Base-by-base conservation (phyloP, 2,888 invertebrate genomes). In the Micropterix aruncella region DNA sequence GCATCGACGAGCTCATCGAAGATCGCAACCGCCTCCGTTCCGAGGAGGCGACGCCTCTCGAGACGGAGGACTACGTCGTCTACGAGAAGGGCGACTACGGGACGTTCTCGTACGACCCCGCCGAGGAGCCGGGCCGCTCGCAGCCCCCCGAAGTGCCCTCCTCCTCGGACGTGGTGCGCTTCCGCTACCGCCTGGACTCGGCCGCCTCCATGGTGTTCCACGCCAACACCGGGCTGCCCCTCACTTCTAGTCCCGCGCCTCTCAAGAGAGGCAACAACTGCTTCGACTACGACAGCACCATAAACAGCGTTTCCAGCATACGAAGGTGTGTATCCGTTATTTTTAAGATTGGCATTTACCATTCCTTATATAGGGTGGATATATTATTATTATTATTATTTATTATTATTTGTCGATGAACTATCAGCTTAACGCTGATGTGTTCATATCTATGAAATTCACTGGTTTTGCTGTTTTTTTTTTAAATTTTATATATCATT, bases 221-320 rank as follows among this genome's bases (percentile, higher is more conserved):
- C 60, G 74, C 80, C 18, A 73, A 80, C 53, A 88, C 87, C 12
- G 89, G 89, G 0, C 66, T 90, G 43, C 90, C 90, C 0, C 64
- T 89, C 39, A 87, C 88, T 1, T 89, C 89, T 36, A 89, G 88
- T 60, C 91, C 91, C 0, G 91, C 90, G 2, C 91, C 91, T 0
- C 63, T 87, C 48, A 66, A 88, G 39, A 72, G 83, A 42, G 84
- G 86, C 2, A 82, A 80, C 51, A 78, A 79, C 44, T 79, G 84
- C 56, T 90, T 91, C 60, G 88, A 87, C 58, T 91, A 83, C 56
- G 91, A 91, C 63, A 83, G 83, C 55, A 78, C 80, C 37, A 76
- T 90, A 50, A 82, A 80, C 53, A 80, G 81, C 4, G 80, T 85
- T 18, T 80, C 83, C 44, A 85, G 86, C 37, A 87, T 88, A 52